Evolutionary conservation across 2,113 vertebrate species (phyloP).

Genomic region (Salvelinus namaycush): DNA sequence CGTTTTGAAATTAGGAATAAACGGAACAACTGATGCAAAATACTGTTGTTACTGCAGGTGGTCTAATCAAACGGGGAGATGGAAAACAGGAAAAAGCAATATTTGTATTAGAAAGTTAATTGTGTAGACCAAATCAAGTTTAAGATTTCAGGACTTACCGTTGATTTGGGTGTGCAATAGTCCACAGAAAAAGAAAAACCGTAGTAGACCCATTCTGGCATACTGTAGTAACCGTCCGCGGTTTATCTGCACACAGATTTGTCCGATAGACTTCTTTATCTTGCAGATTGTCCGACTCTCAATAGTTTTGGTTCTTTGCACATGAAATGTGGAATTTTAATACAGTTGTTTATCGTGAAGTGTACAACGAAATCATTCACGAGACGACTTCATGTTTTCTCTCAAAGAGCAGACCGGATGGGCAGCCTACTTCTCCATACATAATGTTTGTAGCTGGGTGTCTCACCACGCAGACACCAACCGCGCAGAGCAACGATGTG

Average conservation of each 20-base stretch:
- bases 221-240: conserved; percentile 61
- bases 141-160: conserved; percentile 57
- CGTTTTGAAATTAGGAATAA: background rate
- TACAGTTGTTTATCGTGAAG: conserved; percentile 9
- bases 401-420: conserved; percentile 56
- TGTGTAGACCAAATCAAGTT: background rate
- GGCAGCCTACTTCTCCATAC: conserved; percentile 48
- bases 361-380: conserved; percentile 18
- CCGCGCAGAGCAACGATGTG: conserved; percentile 56
- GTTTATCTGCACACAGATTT: conserved; percentile 62
- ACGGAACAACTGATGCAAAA: background rate
- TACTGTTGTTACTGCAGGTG: background rate
- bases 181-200: conserved; percentile 73
- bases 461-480: conserved; percentile 55
- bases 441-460: conserved; percentile 39
- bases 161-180: conserved; percentile 62
- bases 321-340: conserved; percentile 12
- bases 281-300: conserved; percentile 42
- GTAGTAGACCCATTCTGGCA: conserved; percentile 76
- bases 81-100: background rate
- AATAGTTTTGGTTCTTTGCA: conserved; percentile 14
- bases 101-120: background rate
- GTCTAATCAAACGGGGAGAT: background rate
- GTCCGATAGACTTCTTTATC: conserved; percentile 30
- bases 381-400: conserved; percentile 49